Evolutionary conservation across 2,113 vertebrate species (phyloP), one percentile per base, ranked within the genome.

Genomic region (Saguinus imperator): DNA sequence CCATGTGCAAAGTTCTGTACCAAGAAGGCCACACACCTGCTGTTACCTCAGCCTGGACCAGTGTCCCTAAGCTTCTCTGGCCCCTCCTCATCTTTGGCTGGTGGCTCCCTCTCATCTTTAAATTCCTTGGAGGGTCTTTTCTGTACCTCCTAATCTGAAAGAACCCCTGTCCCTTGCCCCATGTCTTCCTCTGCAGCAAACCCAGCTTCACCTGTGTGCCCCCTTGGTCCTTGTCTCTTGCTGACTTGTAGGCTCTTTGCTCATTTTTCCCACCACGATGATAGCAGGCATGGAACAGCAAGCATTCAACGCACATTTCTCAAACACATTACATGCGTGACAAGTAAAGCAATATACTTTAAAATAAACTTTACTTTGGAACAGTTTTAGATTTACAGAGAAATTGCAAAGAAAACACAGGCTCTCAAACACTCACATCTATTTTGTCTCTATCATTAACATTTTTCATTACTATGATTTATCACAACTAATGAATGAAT

Each of bases 281-380:
- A 20, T 64, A 66, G 52, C 21, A 5, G 23, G 13, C 52, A 2
- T 21, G 48, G 0, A 11, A 35, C 1, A 27, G 45, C 68, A 48
- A 58, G 40, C 0, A 4, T 48, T 66, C 32, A 14, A 6, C 1
- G 25, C 25, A n/a, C 32, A 7, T 20, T 48, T 77, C 43, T 32
- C 58, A 50, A 57, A 27, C 73, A 66, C 77, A 89, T 40, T 27
- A 16, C 11, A n/a, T 8, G 3, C 8, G 4, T 17, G 14, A 50
- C 73, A 58, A 58, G 27, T 12, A 35, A 70, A 84, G 37, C 1
- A 75, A 25, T 64, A 64, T 64, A 14, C 61, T 32, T 64, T 64
- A 64, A 64, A 64, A 64, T 64, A 27, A 32, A 64, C 58, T 89
- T 66, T 73, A 48, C 66, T 94, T 94, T 92, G 68, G n/a, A 61